phyloP scores from a whole-genome alignment of 2,888 invertebrate species.

The Drosophila melanosoma region DNA sequence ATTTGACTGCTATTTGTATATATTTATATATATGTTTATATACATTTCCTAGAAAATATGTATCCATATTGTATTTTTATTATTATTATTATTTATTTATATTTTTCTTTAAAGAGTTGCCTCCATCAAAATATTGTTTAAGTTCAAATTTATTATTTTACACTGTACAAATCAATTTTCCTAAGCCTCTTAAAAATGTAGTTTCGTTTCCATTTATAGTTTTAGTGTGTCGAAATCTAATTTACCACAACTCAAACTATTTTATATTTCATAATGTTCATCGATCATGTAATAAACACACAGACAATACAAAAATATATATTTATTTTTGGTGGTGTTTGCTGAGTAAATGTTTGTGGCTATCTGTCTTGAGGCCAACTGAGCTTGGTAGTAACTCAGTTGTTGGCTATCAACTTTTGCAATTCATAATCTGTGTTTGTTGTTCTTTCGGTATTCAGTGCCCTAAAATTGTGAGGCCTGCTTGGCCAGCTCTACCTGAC shows the following conservation, averaged over 20 bases:
- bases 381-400: slow-evolving; percentile 4
- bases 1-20: background rate
- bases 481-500: slow-evolving; percentile 33
- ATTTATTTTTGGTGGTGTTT: background rate
- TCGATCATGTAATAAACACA: slow-evolving; percentile 41
- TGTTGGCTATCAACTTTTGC: slow-evolving; percentile 31
- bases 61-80: no score
- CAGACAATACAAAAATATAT: slow-evolving; percentile 1
- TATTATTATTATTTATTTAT: no score
- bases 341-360: slow-evolving; percentile 22
- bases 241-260: background rate
- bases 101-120: no score
- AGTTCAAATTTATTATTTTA: no score
- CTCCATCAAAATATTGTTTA: no score
- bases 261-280: slow-evolving; percentile 2
- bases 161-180: background rate
- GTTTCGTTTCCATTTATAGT: background rate
- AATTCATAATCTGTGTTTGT: slow-evolving; percentile 44
- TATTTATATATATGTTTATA: background rate
- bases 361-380: slow-evolving; percentile 22
- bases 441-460: slow-evolving; percentile 9
- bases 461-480: background rate
- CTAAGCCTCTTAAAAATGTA: background rate
- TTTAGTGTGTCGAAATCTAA: background rate
- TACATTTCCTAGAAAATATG: no score